These are phyloP conservation scores for Tamias sibiricus DNA, from an alignment of 2,113 vertebrate species.

Conservation along the genomic window DNA sequence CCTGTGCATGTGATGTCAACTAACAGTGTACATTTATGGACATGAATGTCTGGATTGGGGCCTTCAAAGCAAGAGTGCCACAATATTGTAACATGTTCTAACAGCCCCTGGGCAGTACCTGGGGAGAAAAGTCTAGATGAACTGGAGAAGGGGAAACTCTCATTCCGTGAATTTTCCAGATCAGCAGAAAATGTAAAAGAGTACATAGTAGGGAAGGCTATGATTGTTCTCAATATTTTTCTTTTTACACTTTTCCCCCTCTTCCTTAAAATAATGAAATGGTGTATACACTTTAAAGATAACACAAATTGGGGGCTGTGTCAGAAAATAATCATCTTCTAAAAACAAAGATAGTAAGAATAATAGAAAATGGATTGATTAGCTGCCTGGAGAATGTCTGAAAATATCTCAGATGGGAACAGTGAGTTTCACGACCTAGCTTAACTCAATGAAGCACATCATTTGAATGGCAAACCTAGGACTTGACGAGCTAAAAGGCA, in stretches of 20 bases:
- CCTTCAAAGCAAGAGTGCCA: not conserved
- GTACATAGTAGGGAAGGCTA: not conserved
- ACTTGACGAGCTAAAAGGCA: not conserved
- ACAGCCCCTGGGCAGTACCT: not conserved
- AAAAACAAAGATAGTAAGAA: not conserved
- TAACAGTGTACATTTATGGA: not conserved
- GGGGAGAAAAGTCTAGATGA: not conserved
- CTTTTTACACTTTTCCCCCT: not conserved
- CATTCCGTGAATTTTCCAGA: not conserved
- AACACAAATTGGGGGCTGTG: not conserved
- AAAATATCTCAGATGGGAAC: not conserved
- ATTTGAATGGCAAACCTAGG: not conserved
- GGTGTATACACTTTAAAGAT: not conserved
- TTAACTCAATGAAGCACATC: not conserved
- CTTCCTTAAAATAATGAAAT: not conserved
- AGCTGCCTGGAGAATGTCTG: not conserved
- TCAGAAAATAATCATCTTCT: not conserved
- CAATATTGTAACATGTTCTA: not conserved
- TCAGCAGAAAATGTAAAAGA: not conserved
- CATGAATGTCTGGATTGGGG: not conserved
- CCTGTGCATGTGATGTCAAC: not conserved
- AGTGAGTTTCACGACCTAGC: not conserved
- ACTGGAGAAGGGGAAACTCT: not conserved
- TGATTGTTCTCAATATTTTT: not conserved
- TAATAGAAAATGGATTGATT: not conserved